Conservation (phyloP, 2,888 invertebrate genomes). For the Athetis lepigone region DNA sequence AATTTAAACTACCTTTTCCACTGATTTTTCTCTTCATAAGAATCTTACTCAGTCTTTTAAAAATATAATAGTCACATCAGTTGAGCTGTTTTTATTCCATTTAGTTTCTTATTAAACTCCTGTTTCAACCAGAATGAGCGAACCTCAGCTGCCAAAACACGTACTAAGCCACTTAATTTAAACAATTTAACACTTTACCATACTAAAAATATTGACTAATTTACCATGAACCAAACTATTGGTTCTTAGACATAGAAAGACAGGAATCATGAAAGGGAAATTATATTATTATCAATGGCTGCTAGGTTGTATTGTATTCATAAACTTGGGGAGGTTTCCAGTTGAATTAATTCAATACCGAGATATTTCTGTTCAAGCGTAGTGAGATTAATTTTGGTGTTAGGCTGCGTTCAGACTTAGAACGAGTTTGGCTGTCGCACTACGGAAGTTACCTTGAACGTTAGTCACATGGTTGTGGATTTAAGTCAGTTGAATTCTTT, state of each 20-base stretch:
- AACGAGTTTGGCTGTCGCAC: neutral
- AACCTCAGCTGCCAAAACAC: no score
- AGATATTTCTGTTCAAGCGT: slow-evolving; percentile 24
- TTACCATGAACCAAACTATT: neutral
- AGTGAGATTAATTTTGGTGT: slow-evolving; percentile 8
- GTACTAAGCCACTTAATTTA: no score
- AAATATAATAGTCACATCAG: no score
- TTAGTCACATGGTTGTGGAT: no score
- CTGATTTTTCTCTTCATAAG: no score
- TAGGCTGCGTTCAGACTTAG: neutral
- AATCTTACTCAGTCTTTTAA: no score
- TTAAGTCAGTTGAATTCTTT: no score
- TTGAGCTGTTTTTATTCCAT: no score
- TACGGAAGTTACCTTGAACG: no score
- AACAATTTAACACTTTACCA: neutral
- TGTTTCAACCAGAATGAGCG: no score
- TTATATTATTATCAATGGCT: slow-evolving; percentile 32
- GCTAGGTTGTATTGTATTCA: neutral
- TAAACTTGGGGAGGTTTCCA: slow-evolving; percentile 14
- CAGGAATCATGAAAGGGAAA: neutral
- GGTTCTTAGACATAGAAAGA: neutral
- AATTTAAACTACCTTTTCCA: no score
- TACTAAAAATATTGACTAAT: neutral
- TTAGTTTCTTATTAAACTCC: no score
- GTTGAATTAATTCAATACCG: slow-evolving; percentile 23